Conservation (phyloP, 1,140 invertebrate species). For the Drosophila santomea region DNA sequence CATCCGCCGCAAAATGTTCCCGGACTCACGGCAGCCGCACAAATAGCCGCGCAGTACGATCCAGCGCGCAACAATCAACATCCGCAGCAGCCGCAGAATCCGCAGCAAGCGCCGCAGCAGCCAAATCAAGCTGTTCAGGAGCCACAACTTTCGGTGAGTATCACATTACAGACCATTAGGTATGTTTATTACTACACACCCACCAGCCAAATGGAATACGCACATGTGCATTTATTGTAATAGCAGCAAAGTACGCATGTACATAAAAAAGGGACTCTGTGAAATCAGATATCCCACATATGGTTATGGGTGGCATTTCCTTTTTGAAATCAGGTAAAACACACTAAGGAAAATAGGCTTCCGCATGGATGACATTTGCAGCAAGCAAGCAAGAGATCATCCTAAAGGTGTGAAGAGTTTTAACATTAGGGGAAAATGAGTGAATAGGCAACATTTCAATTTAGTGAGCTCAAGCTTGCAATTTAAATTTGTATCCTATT, state of each 20-base stretch:
- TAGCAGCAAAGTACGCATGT: no score
- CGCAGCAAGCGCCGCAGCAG: conserved; percentile 23
- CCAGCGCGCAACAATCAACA: conserved; percentile 71
- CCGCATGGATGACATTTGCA: no score
- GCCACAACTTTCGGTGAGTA: conserved; percentile 73
- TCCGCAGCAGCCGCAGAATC: conserved; percentile 47
- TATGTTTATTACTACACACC: neutral
- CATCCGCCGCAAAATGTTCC: conserved; percentile 33
- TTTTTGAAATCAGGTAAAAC: neutral
- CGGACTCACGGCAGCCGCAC: conserved; percentile 68
- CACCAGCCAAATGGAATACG: conserved; percentile 10
- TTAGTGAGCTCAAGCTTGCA: no score
- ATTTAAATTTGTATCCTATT: no score
- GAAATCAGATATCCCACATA: conserved; percentile 19
- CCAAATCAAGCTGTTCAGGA: conserved; percentile 46
- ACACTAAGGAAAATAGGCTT: no score
- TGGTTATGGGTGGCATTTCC: neutral
- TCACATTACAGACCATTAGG: conserved; percentile 28
- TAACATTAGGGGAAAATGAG: no score
- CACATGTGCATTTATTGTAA: conserved; percentile 23
- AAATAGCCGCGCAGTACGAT: conserved; percentile 81
- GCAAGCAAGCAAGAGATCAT: no score
- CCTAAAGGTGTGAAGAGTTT: no score
- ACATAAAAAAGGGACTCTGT: conserved; percentile 6
- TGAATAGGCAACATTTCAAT: no score